Conservation (phyloP, 2,797 vertebrate genomes). For the Crypturellus tataupa region DNA sequence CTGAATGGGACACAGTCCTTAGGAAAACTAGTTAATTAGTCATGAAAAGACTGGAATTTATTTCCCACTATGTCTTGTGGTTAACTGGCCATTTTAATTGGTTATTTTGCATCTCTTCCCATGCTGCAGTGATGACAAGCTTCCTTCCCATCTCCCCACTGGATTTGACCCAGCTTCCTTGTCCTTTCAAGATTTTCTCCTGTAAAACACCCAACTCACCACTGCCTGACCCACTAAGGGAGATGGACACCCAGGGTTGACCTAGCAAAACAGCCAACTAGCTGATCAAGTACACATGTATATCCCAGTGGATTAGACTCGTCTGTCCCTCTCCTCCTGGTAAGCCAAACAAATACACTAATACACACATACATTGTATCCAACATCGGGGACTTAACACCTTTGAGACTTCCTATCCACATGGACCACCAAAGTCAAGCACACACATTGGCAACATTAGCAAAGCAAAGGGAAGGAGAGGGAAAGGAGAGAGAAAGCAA, state of each 20-base stretch:
- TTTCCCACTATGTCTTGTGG: background rate
- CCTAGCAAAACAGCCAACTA: background rate
- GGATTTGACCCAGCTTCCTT: background rate
- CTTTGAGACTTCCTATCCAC: background rate
- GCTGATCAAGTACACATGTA: background rate
- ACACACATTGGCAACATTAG: background rate
- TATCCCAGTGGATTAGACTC: background rate
- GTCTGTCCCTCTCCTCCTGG: background rate
- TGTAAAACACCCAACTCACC: background rate
- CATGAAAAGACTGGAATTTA: background rate
- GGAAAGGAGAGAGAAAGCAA: background rate
- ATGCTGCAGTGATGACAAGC: background rate
- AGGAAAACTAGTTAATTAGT: background rate
- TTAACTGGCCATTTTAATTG: background rate
- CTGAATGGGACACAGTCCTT: background rate
- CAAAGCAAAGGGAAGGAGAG: background rate
- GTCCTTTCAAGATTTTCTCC: background rate
- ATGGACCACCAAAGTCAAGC: background rate
- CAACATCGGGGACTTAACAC: background rate
- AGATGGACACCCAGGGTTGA: background rate
- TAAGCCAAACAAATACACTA: rapidly evolving
- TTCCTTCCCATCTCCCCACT: background rate
- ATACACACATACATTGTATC: background rate
- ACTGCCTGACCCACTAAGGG: rapidly evolving
- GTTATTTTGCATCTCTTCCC: background rate